phyloP scores from a whole-genome alignment of 2,888 invertebrate genomes.

The Crioceris asparagi region DNA sequence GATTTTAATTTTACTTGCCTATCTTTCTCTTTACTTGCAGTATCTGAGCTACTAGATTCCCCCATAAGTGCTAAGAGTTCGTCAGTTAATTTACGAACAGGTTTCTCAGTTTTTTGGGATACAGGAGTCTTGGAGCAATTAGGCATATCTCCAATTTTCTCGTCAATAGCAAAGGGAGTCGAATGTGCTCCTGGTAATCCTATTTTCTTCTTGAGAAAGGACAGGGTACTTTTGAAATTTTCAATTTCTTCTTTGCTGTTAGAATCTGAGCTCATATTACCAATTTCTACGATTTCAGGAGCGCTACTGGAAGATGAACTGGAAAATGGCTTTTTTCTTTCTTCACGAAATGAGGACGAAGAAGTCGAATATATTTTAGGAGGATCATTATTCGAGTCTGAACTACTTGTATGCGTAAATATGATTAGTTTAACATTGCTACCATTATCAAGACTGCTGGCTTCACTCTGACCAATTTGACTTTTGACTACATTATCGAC shows the following conservation, averaged over 20 bases:
- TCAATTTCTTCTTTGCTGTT: conserved; percentile 11
- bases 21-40: neutral
- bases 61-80: neutral
- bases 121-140: conserved; percentile 9
- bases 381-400: conserved; percentile 8
- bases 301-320: conserved; percentile 4
- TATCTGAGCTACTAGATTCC: neutral
- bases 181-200: conserved; percentile 46
- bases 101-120: conserved; percentile 7
- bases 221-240: conserved; percentile 17
- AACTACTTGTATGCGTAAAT: conserved; percentile 13
- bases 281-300: conserved; percentile 4
- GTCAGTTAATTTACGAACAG: neutral
- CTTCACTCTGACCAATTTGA: conserved; percentile 1
- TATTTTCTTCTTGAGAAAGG: conserved; percentile 25
- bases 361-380: conserved; percentile 5
- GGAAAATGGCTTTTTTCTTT: conserved; percentile 5
- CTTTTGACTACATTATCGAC: neutral
- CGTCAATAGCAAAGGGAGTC: conserved; percentile 33
- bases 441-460: conserved; percentile 1
- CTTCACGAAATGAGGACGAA: conserved; percentile 7
- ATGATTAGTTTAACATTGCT: conserved; percentile 13
- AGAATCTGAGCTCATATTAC: conserved; percentile 11
- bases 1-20: too few relatives aligned
- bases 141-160: conserved; percentile 1